A percentile compares a stretch with the other conserved stretches of the same genome.
Conservation (phyloP, 2,797 vertebrate genomes). For the Arnoldichthys spilopterus region DNA sequence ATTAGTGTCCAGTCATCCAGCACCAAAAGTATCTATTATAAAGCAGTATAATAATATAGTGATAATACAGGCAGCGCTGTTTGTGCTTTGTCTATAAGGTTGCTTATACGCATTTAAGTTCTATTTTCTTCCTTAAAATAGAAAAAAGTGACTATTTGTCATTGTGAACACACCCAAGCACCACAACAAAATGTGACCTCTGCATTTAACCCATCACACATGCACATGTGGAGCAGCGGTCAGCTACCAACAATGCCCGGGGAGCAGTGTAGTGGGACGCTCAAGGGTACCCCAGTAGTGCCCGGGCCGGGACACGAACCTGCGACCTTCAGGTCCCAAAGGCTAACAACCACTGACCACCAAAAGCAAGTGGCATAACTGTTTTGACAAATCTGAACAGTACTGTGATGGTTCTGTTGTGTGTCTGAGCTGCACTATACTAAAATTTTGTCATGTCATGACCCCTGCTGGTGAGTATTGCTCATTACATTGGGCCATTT, state of each 20-base stretch:
- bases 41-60: not conserved
- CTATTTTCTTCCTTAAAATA: no score
- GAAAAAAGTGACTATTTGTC: no score
- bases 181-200: no score
- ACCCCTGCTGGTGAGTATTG: constrained; percentile 50
- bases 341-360: no score
- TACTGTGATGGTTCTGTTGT: not conserved
- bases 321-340: no score
- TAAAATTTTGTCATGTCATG: constrained; percentile 26
- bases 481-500: not conserved
- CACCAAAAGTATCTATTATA: constrained; percentile 14
- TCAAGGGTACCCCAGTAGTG: no score
- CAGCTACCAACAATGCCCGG: no score
- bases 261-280: no score
- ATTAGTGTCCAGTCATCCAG: constrained; percentile 2
- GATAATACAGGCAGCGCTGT: not conserved
- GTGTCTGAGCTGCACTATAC: not conserved
- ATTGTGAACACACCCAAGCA: no score
- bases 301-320: no score
- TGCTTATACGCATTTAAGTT: not conserved
- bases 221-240: no score
- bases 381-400: not conserved
- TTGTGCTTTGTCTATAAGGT: not conserved
- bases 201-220: no score
- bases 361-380: not conserved